Evolutionary conservation across 1,140 invertebrate species (phyloP).

Genomic region (Scaptomyza graminum): DNA sequence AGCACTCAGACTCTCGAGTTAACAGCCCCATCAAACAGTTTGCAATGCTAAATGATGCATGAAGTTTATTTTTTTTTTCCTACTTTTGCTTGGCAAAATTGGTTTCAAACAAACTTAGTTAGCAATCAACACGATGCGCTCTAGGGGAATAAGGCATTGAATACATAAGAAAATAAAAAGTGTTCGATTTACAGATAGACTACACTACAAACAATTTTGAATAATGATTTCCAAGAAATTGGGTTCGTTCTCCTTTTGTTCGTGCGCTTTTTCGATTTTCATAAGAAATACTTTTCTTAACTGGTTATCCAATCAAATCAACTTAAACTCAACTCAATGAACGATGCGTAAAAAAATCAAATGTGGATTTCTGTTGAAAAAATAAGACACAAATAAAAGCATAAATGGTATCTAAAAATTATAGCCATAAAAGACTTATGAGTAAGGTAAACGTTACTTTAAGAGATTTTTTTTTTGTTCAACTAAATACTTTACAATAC

Average conservation of each 20-base stretch:
- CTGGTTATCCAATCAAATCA: constrained; percentile 1
- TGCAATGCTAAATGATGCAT: constrained; percentile 69
- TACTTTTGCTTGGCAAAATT: neutral
- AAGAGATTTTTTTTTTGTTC: neutral
- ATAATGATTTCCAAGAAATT: constrained; percentile 7
- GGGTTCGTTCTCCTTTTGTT: constrained; percentile 1
- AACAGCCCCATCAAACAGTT: constrained; percentile 53
- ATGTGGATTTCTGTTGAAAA: neutral
- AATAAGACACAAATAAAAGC: neutral
- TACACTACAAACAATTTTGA: neutral
- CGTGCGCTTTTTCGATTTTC: neutral
- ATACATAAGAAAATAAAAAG: neutral
- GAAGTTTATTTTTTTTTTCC: constrained; percentile 20
- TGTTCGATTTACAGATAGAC: neutral
- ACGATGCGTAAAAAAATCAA: neutral
- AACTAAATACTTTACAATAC: neutral
- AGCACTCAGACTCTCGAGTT: constrained; percentile 16
- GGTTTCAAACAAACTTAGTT: constrained; percentile 25
- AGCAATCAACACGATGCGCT: constrained; percentile 28
- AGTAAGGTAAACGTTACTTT: too few relatives aligned
- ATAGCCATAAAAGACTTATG: too few relatives aligned
- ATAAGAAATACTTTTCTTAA: neutral
- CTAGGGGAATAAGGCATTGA: neutral
- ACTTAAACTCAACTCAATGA: neutral
- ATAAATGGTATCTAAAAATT: too few relatives aligned